Evolutionary conservation across 2,797 vertebrate genomes (phyloP), one percentile per base, ranked within the genome.

Genomic region (Cheracebus regulus): DNA sequence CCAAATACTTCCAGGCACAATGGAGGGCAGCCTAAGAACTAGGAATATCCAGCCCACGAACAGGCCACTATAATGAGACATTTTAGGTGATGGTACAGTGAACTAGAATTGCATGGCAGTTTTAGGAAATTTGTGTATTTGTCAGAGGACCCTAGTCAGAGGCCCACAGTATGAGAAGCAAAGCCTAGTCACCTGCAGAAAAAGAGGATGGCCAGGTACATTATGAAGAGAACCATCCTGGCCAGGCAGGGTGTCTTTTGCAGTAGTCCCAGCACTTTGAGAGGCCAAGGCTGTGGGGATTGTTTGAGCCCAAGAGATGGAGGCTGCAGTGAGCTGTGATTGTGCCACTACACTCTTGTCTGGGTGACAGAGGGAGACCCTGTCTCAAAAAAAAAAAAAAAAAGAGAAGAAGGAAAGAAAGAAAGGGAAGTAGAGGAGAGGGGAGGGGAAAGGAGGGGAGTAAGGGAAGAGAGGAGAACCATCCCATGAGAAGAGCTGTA

Each of bases 101-200:
- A 81, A 57, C 13, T 73, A 33, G 33, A 58, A 33, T 80, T 94
- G 4, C 3, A 19, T 78, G 20, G 7, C 57, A 3, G 12, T 78
- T 84, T 73, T 93, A 79, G 67, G n/a, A 90, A 93, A 92, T 70
- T 73, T 50, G 13, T n/a, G 88, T 88, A 26, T 57, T 93, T 61
- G 44, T 11, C 5, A 52, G 90, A 87, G 13, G 26, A 24, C 17
- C 48, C 36, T 67, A 33, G 7, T 87, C 30, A 86, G 46, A 96
- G 48, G 55, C 48, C 26, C 64, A 1, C 57, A 55, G 8, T 36
- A 55, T 64, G 39, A 96, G 39, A 96, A 81, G 30, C 41, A 58
- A 85, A 95, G 24, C 50, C 48, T 33, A 86, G 17, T 2, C 52
- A 79, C 20, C 39, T 93, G 20, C 10, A 93, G 36, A n/a, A 50